Percentiles rank a stretch among this genome's conserved stretches.
phyloP scores from a whole-genome alignment of 2,797 vertebrate genomes.

The Merluccius polli region DNA sequence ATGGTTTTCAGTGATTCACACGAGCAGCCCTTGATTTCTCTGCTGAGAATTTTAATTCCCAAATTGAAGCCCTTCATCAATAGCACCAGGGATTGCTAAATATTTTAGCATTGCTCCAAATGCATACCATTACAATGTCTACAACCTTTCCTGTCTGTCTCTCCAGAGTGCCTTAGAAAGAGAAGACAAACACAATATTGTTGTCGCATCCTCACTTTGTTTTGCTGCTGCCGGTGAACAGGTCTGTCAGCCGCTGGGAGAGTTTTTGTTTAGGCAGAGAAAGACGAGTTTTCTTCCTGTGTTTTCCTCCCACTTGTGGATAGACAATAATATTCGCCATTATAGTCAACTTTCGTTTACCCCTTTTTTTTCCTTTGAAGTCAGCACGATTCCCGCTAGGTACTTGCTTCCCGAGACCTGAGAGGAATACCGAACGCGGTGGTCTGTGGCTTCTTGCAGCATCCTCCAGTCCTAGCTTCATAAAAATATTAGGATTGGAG shows the following conservation, averaged over 20 bases:
- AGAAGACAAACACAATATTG: not conserved
- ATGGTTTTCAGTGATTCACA: constrained; percentile 36
- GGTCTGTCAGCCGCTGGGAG: not conserved
- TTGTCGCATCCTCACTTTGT: not conserved
- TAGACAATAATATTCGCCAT: constrained; percentile 34
- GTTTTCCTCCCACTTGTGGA: constrained; percentile 27
- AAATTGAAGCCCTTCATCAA: constrained; percentile 39
- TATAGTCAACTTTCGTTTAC: constrained; percentile 40
- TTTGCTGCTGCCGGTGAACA: not conserved
- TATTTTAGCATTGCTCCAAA: constrained; percentile 27
- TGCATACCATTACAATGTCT: constrained; percentile 14
- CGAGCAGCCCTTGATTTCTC: constrained; percentile 26
- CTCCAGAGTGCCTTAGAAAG: constrained; percentile 22
- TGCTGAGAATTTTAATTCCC: constrained; percentile 30
- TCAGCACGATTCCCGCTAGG: constrained; percentile 40
- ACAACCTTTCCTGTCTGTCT: constrained; percentile 16
- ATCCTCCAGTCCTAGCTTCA: constrained; percentile 54
- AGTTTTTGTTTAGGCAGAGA: not conserved
- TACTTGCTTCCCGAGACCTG: constrained; percentile 48
- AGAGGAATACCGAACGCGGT: constrained; percentile 61
- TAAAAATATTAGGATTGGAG: constrained; percentile 38
- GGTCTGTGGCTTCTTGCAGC: constrained; percentile 48
- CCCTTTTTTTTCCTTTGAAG: constrained; percentile 50
- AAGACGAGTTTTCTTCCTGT: not conserved
- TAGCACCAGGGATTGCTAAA: constrained; percentile 34